These are phyloP conservation scores for Scomber colias DNA, from an alignment of 2,113 vertebrate species.

Conservation along the genomic window DNA sequence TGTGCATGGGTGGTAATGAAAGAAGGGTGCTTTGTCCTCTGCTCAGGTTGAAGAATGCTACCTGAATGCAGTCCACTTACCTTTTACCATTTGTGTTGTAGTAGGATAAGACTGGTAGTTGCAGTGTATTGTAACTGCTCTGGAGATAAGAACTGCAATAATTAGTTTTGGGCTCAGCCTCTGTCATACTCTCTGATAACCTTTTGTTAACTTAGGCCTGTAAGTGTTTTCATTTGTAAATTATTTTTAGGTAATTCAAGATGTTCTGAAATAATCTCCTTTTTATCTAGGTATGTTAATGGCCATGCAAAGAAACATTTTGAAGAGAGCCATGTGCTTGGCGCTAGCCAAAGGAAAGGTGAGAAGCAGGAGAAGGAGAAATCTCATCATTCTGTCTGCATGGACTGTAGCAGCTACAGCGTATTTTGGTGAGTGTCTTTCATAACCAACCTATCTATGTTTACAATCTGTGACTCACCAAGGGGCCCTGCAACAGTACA, in stretches of 20 bases:
- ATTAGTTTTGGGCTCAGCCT: neutral
- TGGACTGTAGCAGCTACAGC: conserved; percentile 99
- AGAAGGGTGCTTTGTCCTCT: too few species aligned
- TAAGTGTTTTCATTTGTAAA: neutral
- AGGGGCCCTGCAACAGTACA: neutral
- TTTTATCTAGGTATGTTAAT: conserved; percentile 91
- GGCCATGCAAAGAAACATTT: conserved; percentile 99
- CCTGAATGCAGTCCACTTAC: too few species aligned
- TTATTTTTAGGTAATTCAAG: conserved; percentile 1
- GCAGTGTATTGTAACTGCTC: neutral
- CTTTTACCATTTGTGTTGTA: too few species aligned
- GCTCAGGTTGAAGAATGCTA: too few species aligned
- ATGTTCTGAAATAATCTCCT: neutral
- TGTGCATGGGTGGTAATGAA: too few species aligned
- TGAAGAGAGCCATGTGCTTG: conserved; percentile 90
- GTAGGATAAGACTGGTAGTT: neutral
- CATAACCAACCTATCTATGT: neutral
- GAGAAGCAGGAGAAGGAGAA: conserved; percentile 91
- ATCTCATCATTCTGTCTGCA: conserved; percentile 93
- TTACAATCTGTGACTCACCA: conserved; percentile 2
- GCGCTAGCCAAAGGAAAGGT: conserved; percentile 88
- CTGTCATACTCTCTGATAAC: neutral
- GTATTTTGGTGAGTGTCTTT: conserved; percentile 92
- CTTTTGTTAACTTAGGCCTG: neutral
- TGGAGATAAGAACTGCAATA: neutral